phyloP scores from a whole-genome alignment of 2,113 vertebrate genomes.

The Pholis gunnellus region DNA sequence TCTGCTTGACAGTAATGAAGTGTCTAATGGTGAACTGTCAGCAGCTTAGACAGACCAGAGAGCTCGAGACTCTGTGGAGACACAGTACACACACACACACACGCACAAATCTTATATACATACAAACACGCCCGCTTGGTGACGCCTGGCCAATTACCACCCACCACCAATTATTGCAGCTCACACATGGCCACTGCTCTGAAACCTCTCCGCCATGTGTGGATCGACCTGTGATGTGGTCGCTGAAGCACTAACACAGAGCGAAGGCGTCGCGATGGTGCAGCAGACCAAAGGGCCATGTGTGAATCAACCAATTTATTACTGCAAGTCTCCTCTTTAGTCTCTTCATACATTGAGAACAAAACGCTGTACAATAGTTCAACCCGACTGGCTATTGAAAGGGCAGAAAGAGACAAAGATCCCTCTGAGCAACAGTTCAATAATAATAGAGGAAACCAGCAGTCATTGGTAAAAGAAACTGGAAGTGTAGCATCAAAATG shows the following conservation, averaged over 20 bases:
- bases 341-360: background rate
- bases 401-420: background rate
- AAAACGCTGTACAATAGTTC: background rate
- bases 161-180: conserved; percentile 61
- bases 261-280: conserved; percentile 20
- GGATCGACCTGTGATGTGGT: conserved; percentile 72
- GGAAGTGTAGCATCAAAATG: no score
- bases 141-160: conserved; percentile 67
- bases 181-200: conserved; percentile 65
- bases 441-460: background rate
- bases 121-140: conserved; percentile 40
- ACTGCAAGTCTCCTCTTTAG: background rate
- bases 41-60: conserved; percentile 53
- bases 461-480: no score
- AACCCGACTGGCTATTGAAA: background rate
- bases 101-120: conserved; percentile 43
- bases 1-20: conserved; percentile 69
- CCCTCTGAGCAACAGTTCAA: background rate
- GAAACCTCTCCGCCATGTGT: conserved; percentile 62
- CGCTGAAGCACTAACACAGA: conserved; percentile 57
- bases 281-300: conserved; percentile 16
- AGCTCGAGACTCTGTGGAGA: conserved; percentile 69
- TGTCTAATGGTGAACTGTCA: conserved; percentile 69
- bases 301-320: conserved; percentile 6
- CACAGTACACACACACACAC: conserved; percentile 55